Conservation (phyloP, 2,113 vertebrate species). For the Aspidoscelis tigris region DNA sequence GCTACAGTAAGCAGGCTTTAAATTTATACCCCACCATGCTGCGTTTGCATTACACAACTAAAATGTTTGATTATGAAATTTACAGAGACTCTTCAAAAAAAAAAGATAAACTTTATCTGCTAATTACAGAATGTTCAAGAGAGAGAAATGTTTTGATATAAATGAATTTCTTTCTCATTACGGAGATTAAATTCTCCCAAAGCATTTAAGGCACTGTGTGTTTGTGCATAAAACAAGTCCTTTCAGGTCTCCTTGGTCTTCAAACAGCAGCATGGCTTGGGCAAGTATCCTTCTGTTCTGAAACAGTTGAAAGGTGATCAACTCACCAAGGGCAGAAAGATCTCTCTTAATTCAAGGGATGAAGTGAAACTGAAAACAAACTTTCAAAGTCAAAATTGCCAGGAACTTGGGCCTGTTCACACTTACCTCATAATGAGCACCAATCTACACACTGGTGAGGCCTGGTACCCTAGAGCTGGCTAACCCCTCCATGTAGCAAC, state of each 20-base stretch:
- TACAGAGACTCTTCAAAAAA: background rate
- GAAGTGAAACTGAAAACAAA: background rate
- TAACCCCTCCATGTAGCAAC: no score
- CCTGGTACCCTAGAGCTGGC: no score
- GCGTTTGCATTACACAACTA: background rate
- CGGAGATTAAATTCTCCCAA: background rate
- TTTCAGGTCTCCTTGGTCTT: background rate
- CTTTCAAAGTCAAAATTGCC: background rate
- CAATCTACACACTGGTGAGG: no score
- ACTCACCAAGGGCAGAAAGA: no score
- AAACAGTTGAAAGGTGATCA: background rate
- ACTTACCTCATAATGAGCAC: no score
- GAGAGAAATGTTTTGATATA: background rate
- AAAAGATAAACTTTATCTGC: constrained; percentile 9
- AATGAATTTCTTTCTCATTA: background rate
- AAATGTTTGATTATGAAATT: background rate
- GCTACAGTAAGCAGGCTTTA: background rate
- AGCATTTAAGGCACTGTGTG: background rate
- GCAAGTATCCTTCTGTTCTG: background rate
- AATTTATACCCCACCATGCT: background rate
- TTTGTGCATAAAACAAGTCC: background rate
- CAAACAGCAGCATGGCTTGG: background rate
- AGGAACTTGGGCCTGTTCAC: no score
- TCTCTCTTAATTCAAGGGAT: background rate
- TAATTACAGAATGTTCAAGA: background rate